Conservation (phyloP, 2,113 vertebrate genomes). For the Tenebrosternarchus preto region DNA sequence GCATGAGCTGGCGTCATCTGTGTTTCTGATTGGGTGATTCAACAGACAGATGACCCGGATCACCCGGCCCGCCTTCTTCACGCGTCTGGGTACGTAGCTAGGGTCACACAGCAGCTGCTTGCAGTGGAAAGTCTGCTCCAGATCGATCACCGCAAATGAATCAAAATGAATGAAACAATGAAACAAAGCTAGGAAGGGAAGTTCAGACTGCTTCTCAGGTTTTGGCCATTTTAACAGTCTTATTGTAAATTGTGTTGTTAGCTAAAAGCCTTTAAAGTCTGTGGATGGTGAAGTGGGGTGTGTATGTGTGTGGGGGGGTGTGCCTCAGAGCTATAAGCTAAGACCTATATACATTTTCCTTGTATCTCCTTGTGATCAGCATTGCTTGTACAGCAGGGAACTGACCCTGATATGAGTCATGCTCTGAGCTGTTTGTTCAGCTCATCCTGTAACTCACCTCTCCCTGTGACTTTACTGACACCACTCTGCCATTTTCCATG, state of each 20-base stretch:
- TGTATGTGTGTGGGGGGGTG: too few relatives aligned
- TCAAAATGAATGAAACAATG: too few relatives aligned
- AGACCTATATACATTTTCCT: too few relatives aligned
- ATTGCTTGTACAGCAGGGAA: too few relatives aligned
- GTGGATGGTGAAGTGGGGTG: too few relatives aligned
- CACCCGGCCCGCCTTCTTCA: slow-evolving; percentile 87
- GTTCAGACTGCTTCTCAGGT: too few relatives aligned
- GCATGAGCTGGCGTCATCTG: slow-evolving; percentile 89
- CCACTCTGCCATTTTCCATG: slow-evolving; percentile 85
- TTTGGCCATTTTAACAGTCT: too few relatives aligned
- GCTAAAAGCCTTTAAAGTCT: too few relatives aligned
- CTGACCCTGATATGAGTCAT: too few relatives aligned
- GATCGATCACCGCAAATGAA: not conserved
- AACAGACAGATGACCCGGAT: slow-evolving; percentile 91
- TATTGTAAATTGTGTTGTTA: too few relatives aligned
- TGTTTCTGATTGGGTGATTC: slow-evolving; percentile 93
- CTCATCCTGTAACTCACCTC: slow-evolving; percentile 72
- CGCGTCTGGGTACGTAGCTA: slow-evolving; percentile 82
- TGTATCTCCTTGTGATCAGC: too few relatives aligned
- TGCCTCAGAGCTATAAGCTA: too few relatives aligned
- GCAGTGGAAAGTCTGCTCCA: slow-evolving; percentile 85
- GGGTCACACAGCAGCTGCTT: slow-evolving; percentile 97
- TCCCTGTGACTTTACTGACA: slow-evolving; percentile 90
- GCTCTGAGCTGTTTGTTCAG: not conserved
- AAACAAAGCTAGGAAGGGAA: not conserved